These are phyloP conservation scores for Numenius arquata DNA, from an alignment of 2,113 vertebrate genomes.

Conservation along the genomic window DNA sequence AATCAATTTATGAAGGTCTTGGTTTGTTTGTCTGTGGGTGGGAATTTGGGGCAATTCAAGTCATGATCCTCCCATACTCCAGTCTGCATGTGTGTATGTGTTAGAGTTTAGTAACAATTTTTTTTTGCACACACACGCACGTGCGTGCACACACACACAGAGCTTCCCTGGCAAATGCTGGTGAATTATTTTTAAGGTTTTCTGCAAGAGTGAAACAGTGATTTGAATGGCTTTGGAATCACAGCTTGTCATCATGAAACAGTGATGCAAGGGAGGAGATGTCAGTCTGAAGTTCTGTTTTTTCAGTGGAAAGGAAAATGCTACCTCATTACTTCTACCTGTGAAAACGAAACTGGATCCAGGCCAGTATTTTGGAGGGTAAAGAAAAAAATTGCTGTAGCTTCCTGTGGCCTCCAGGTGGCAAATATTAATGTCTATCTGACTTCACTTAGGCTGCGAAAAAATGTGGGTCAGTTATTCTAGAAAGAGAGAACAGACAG, in stretches of 20 bases:
- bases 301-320: not conserved
- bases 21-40: not conserved
- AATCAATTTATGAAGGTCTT: not conserved
- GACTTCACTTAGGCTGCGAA: not conserved
- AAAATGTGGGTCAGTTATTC: conserved; percentile 32
- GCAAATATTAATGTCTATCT: conserved; percentile 5
- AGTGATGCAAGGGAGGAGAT: not conserved
- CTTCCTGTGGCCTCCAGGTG: conserved; percentile 30
- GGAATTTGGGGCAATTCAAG: not conserved
- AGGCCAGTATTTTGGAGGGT: not conserved
- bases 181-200: not conserved
- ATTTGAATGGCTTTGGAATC: not conserved
- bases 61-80: not conserved
- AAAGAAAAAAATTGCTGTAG: not conserved
- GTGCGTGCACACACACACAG: rapidly evolving
- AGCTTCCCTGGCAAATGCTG: not conserved
- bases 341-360: not conserved
- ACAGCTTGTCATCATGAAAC: not conserved
- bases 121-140: not conserved
- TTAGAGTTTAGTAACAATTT: not conserved
- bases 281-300: not conserved
- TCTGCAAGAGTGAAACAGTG: not conserved
- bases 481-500: not conserved
- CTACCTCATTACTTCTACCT: not conserved
- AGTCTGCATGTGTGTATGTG: not conserved